These are phyloP conservation scores for Trachelus troglodyta DNA, from an alignment of 2,888 invertebrate species.

Conservation along the genomic window DNA sequence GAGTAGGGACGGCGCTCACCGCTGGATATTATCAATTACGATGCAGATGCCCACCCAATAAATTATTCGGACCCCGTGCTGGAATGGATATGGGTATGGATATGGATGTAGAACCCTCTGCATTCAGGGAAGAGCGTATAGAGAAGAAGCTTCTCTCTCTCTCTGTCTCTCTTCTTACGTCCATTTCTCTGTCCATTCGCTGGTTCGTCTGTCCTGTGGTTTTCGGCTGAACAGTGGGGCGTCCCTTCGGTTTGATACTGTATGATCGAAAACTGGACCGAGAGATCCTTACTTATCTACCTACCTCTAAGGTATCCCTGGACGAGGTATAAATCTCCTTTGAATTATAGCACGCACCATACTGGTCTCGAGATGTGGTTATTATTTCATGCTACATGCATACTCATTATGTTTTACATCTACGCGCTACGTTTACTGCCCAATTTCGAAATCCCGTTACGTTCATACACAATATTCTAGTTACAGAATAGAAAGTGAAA, in stretches of 20 bases:
- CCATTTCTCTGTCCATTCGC: neutral
- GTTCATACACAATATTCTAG: neutral
- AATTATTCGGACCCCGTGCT: conserved; percentile 43
- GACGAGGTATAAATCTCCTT: conserved; percentile 17
- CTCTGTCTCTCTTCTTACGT: neutral
- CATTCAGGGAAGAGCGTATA: conserved; percentile 10
- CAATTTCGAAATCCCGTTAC: conserved; percentile 33
- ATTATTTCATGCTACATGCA: conserved; percentile 41
- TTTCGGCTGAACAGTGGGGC: conserved; percentile 20
- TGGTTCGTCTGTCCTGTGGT: neutral
- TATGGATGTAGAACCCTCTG: conserved; percentile 6
- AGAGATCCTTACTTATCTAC: conserved; percentile 7
- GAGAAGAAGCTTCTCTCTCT: neutral
- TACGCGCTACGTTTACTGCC: conserved; percentile 36
- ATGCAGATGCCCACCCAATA: conserved; percentile 45
- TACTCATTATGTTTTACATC: conserved; percentile 41
- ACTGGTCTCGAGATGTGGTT: conserved; percentile 19
- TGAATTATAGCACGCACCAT: conserved; percentile 18
- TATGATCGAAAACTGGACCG: conserved; percentile 25
- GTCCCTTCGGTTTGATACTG: conserved; percentile 22
- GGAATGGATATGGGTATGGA: conserved; percentile 19
- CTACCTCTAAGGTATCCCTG: conserved; percentile 3
- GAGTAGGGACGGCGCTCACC: conserved; percentile 23
- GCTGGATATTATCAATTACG: conserved; percentile 51
- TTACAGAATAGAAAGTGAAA: conserved; percentile 10